These are phyloP conservation scores for Tenebrosternarchus preto DNA, from an alignment of 2,113 vertebrate genomes.

Conservation along the genomic window DNA sequence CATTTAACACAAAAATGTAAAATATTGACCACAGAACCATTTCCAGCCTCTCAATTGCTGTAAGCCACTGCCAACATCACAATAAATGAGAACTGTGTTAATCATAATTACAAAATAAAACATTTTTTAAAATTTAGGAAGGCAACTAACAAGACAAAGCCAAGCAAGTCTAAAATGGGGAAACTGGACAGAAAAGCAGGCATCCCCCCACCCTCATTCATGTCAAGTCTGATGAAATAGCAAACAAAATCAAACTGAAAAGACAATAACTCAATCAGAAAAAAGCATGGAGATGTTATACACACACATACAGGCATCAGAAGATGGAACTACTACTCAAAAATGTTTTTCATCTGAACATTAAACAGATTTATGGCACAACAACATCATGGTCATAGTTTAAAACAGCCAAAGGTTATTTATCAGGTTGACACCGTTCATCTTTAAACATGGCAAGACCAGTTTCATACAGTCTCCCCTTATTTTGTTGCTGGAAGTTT, in stretches of 20 bases:
- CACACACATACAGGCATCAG: slow-evolving; percentile 17
- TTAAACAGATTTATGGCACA: slow-evolving; percentile 69
- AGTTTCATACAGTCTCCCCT: neutral
- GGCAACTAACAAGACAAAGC: slow-evolving; percentile 66
- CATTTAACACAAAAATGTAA: slow-evolving; percentile 62
- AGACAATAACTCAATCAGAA: neutral
- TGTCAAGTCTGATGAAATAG: too few relatives aligned
- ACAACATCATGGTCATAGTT: slow-evolving; percentile 53
- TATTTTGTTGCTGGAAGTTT: neutral
- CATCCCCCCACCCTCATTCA: neutral
- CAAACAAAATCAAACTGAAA: slow-evolving; percentile 2
- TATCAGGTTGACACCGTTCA: slow-evolving; percentile 8
- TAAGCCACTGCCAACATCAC: slow-evolving; percentile 35
- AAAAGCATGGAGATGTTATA: neutral
- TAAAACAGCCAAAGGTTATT: slow-evolving; percentile 15
- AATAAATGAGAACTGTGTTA: slow-evolving; percentile 63
- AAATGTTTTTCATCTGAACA: slow-evolving; percentile 20
- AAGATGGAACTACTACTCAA: slow-evolving; percentile 47
- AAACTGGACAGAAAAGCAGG: slow-evolving; percentile 29
- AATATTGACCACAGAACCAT: slow-evolving; percentile 57
- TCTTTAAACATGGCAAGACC: slow-evolving; percentile 27
- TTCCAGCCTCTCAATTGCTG: slow-evolving; percentile 47
- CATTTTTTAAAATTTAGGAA: slow-evolving; percentile 60
- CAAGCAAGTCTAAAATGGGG: slow-evolving; percentile 51
- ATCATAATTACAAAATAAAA: slow-evolving; percentile 47